Evolutionary conservation across 2,797 vertebrate species (phyloP).

Genomic region (Cyclura pinguis): DNA sequence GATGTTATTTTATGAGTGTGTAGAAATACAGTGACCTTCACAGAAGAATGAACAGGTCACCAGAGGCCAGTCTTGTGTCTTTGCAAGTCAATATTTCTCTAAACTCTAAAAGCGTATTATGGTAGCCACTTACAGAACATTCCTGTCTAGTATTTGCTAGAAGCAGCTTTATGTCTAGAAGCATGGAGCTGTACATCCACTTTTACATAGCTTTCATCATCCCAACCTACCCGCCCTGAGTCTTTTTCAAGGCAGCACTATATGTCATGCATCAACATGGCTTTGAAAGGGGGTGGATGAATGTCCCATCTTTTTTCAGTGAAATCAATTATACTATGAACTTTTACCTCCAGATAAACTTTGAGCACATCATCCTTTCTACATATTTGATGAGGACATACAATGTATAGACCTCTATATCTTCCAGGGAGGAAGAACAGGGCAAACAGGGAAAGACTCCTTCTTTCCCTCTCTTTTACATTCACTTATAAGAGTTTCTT

Average conservation of each 20-base stretch:
- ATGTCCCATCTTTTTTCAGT: conserved; percentile 40
- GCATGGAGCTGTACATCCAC: not conserved
- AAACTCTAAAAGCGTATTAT: conserved; percentile 50
- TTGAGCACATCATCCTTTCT: not conserved
- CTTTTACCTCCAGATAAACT: conserved; percentile 16
- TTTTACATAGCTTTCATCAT: not conserved
- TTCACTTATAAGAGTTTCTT: not conserved
- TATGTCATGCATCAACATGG: not conserved
- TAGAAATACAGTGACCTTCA: not conserved
- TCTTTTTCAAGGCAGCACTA: not conserved
- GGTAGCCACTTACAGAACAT: conserved; percentile 22
- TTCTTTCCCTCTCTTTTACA: not conserved
- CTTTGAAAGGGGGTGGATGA: not conserved
- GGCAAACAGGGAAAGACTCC: not conserved
- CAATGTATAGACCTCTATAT: not conserved
- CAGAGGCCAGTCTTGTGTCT: not conserved
- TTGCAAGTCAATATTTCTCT: conserved; percentile 56
- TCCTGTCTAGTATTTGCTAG: conserved; percentile 30
- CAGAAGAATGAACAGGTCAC: not conserved
- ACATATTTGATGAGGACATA: not conserved
- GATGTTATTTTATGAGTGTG: not conserved
- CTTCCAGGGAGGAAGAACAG: not conserved
- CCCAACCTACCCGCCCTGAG: not conserved
- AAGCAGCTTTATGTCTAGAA: conserved; percentile 32
- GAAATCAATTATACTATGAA: conserved; percentile 72